Conservation (phyloP, 2,797 vertebrate genomes). For the Enteromius treurensis region DNA sequence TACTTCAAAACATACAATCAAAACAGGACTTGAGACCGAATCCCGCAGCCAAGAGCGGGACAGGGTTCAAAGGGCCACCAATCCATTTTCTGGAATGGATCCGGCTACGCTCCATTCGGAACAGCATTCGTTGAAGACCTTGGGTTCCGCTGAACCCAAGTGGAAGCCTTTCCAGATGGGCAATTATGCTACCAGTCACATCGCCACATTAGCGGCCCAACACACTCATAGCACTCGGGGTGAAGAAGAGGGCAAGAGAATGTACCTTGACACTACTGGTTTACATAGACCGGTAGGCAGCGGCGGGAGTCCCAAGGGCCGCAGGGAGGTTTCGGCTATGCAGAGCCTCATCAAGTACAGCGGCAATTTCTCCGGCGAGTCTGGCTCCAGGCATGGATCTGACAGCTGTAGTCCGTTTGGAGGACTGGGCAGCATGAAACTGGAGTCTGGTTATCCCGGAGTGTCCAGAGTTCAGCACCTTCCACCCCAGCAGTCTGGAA, state of each 20-base stretch:
- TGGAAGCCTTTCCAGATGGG: constrained; percentile 92
- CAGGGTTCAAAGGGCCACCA: constrained; percentile 69
- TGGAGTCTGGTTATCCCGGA: constrained; percentile 65
- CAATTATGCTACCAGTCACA: constrained; percentile 91
- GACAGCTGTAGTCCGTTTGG: constrained; percentile 89
- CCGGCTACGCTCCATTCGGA: constrained; percentile 72
- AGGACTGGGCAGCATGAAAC: constrained; percentile 82
- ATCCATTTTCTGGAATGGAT: constrained; percentile 77
- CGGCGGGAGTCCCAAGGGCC: constrained; percentile 69
- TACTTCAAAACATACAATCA: constrained; percentile 82
- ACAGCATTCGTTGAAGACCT: constrained; percentile 65
- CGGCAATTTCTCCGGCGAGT: constrained; percentile 89
- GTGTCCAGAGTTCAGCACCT: constrained; percentile 79
- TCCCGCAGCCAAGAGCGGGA: constrained; percentile 77
- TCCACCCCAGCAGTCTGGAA: constrained; percentile 76
- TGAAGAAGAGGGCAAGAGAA: constrained; percentile 87
- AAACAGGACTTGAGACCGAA: constrained; percentile 77
- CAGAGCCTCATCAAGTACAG: constrained; percentile 98
- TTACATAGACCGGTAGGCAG: constrained; percentile 72
- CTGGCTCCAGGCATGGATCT: constrained; percentile 74
- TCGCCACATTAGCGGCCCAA: constrained; percentile 90
- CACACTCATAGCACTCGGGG: constrained; percentile 76
- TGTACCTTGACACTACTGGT: constrained; percentile 82
- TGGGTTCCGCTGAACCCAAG: constrained; percentile 79
- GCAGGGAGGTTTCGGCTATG: constrained; percentile 90